These are phyloP conservation scores for Keiferia lycopersicella DNA, from an alignment of 2,888 invertebrate genomes.

Conservation along the genomic window DNA sequence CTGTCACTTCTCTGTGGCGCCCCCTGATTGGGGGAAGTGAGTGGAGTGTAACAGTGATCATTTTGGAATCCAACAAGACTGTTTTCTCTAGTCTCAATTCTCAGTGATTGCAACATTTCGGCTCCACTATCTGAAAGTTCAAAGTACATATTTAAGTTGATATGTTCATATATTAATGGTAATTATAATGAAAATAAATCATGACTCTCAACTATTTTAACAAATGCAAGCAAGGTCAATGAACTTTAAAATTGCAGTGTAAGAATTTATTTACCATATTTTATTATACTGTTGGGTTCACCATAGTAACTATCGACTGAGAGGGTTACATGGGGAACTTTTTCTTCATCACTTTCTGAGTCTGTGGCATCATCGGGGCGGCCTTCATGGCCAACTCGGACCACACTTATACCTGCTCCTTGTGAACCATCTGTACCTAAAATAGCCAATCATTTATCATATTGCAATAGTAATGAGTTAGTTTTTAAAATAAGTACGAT, in stretches of 20 bases:
- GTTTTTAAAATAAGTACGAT: too few relatives aligned
- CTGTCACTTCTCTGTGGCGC: constrained; percentile 59
- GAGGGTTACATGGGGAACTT: constrained; percentile 83
- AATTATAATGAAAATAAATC: neutral
- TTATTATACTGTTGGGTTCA: constrained; percentile 77
- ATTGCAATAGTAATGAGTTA: constrained; percentile 5
- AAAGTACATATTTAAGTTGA: too few relatives aligned
- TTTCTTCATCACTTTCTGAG: constrained; percentile 80
- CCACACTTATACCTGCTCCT: constrained; percentile 83
- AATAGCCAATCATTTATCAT: constrained; percentile 29
- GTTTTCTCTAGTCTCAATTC: constrained; percentile 75
- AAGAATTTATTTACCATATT: constrained; percentile 62
- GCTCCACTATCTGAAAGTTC: constrained; percentile 74
- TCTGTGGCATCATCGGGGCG: constrained; percentile 80
- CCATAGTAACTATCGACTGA: constrained; percentile 85
- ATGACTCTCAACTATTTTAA: neutral
- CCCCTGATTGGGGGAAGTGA: constrained; percentile 83
- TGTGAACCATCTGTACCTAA: constrained; percentile 77
- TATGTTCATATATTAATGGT: neutral
- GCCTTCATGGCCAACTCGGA: constrained; percentile 79
- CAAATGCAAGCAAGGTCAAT: neutral
- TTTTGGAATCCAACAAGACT: constrained; percentile 85
- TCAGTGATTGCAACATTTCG: constrained; percentile 74
- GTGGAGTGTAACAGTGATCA: constrained; percentile 91
- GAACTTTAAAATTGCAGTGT: neutral